Base-by-base conservation (phyloP, 2,113 vertebrate species). In the Neodontobutis hainanensis region DNA sequence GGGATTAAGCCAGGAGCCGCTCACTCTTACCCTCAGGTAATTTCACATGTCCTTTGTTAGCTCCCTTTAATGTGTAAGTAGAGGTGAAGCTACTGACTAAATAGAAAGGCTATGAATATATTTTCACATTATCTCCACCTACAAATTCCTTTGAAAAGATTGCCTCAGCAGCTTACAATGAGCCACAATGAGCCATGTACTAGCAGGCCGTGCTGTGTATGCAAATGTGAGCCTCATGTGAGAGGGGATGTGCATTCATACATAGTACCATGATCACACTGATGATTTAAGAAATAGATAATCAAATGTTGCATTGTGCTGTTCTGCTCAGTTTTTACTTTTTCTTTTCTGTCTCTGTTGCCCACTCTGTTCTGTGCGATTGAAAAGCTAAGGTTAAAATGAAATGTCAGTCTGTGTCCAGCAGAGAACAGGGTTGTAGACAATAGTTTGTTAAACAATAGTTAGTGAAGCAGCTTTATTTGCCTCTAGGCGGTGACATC, bases 31-130 rank as follows among this genome's bases (percentile, higher is more conserved):
- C 60, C 58, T 5, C 40, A 27, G 61, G 64, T 68, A 45, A 73
- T 73, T 77, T 38, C 14, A 67, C 14, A 5, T 56, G 55, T 61
- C 27, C 43, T 14, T 56, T 60, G 44, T 61, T 67, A 32, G 9
- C 27, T 56, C 12, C 9, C 55, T 78, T 68, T 55, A 61, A 73
- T 35, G 11, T 45, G 50, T 42, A 60, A 48, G 47, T 60, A 50
- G 15, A 71, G 53, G 43, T 76, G 46, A 78, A 73, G 49, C 58
- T 40, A n/a, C 4, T 73, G 61, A 76, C 55, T 69, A 80, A 76
- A 86, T 57, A 72, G 35, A 78, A 65, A 80, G 15, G 70, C 75
- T 72, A 72, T 83, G 82, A 80, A 78, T 81, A 78, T 60, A 73
- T 85, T 75, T 80, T 35, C 50, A 62, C 44, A 10, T 65, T 70